These are phyloP conservation scores for Drosophila neotestacea DNA, from an alignment of 2,888 invertebrate species.

Conservation along the genomic window DNA sequence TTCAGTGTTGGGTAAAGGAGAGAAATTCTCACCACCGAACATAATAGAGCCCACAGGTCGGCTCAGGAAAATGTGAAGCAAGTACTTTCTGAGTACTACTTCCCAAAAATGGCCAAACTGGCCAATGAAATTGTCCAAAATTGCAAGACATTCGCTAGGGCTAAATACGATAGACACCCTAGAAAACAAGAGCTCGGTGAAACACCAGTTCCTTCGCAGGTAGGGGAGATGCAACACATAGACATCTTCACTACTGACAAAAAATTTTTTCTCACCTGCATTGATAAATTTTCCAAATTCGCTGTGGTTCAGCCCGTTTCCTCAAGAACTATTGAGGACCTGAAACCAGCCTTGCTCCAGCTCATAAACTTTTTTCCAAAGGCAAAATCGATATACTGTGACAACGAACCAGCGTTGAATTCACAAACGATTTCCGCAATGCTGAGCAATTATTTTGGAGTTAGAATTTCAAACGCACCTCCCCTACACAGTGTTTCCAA, in stretches of 20 bases:
- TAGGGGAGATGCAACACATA: too few species aligned
- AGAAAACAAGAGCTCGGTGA: too few species aligned
- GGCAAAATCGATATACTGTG: too few species aligned
- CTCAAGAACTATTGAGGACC: constrained; percentile 8
- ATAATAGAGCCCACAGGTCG: background rate
- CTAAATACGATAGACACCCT: background rate
- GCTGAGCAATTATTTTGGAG: too few species aligned
- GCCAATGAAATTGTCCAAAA: background rate
- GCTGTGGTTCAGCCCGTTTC: constrained; percentile 3
- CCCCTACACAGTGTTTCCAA: too few species aligned
- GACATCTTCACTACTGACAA: too few species aligned
- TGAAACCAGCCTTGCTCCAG: constrained; percentile 9
- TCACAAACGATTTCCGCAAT: too few species aligned
- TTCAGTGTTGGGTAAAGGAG: background rate
- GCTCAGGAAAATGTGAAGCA: constrained; percentile 5
- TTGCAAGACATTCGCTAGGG: constrained; percentile 2
- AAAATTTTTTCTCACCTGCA: too few species aligned
- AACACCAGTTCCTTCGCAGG: too few species aligned
- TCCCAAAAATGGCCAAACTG: background rate
- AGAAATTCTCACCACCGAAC: constrained; percentile 1
- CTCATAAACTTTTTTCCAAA: constrained; percentile 20
- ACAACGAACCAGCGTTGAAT: too few species aligned
- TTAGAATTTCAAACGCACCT: too few species aligned
- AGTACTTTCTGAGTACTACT: constrained; percentile 2
- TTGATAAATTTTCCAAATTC: background rate